phyloP scores from a whole-genome alignment of 2,113 vertebrate species.

The Callaeas wilsoni region DNA sequence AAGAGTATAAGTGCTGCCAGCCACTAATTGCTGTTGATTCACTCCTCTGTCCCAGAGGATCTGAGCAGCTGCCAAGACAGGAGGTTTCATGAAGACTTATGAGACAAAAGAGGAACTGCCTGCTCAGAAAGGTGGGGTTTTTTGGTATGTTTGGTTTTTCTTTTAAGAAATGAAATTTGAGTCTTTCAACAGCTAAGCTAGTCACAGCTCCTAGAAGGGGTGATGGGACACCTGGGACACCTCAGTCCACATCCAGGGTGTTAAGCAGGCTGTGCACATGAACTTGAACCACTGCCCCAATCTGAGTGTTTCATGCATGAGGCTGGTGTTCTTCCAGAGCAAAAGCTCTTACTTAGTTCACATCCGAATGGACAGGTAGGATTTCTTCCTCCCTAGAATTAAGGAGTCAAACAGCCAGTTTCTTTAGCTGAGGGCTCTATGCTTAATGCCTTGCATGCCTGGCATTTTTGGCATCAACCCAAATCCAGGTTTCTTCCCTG shows the following conservation, averaged over 20 bases:
- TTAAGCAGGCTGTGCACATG: not conserved
- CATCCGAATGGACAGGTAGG: not conserved
- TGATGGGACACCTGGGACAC: not conserved
- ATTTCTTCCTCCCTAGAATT: not conserved
- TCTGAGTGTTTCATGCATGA: not conserved
- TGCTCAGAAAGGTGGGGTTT: not conserved
- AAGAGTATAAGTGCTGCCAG: not conserved
- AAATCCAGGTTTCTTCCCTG: not conserved
- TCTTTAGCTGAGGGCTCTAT: not conserved
- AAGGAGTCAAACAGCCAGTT: not conserved
- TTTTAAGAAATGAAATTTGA: not conserved
- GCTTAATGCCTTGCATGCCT: not conserved
- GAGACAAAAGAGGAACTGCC: not conserved
- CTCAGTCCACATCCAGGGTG: fast-evolving
- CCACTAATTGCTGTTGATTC: slow-evolving; percentile 18
- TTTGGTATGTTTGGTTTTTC: not conserved
- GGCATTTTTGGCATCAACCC: not conserved
- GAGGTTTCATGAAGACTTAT: not conserved
- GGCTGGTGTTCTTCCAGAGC: not conserved
- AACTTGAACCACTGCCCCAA: not conserved
- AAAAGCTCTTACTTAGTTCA: not conserved
- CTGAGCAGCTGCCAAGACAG: not conserved
- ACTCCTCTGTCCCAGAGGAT: not conserved
- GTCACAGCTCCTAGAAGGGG: not conserved
- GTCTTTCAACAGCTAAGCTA: not conserved